A percentile compares a stretch with the other conserved stretches of the same genome.
phyloP scores from a whole-genome alignment of 2,113 vertebrate genomes.

The Callocephalon fimbriatum region DNA sequence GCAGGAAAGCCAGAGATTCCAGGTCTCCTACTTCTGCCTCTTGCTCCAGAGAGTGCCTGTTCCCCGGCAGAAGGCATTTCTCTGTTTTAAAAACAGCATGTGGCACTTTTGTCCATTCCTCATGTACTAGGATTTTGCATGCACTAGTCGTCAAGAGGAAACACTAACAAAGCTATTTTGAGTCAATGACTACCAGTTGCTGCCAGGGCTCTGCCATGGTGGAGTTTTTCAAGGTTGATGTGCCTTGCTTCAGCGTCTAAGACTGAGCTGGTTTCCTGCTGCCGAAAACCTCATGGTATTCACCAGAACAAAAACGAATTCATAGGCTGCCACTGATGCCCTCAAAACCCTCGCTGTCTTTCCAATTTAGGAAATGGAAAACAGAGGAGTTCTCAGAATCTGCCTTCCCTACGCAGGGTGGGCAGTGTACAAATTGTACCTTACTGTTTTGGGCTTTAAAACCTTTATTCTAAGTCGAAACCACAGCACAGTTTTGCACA shows the following conservation, averaged over 20 bases:
- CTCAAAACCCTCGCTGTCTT: background rate
- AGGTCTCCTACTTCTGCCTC: background rate
- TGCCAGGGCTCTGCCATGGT: background rate
- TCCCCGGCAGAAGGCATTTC: background rate
- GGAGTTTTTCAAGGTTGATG: background rate
- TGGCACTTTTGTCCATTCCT: background rate
- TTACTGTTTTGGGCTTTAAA: background rate
- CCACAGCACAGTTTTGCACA: background rate
- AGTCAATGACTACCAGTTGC: background rate
- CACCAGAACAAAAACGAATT: background rate
- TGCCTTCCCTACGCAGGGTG: background rate
- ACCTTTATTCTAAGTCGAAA: background rate
- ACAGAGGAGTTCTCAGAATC: background rate
- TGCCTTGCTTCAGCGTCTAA: background rate
- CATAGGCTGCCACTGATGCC: background rate
- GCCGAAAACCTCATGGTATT: background rate
- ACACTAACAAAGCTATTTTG: background rate
- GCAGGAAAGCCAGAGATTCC: background rate
- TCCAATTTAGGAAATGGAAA: slow-evolving; percentile 5
- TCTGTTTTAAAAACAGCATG: background rate
- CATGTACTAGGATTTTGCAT: background rate
- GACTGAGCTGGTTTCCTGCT: background rate
- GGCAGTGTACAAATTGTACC: background rate
- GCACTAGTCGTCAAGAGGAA: background rate
- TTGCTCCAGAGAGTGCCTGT: background rate